Base-by-base conservation (phyloP, 1,140 invertebrate genomes). In the Pogonus chalceus region DNA sequence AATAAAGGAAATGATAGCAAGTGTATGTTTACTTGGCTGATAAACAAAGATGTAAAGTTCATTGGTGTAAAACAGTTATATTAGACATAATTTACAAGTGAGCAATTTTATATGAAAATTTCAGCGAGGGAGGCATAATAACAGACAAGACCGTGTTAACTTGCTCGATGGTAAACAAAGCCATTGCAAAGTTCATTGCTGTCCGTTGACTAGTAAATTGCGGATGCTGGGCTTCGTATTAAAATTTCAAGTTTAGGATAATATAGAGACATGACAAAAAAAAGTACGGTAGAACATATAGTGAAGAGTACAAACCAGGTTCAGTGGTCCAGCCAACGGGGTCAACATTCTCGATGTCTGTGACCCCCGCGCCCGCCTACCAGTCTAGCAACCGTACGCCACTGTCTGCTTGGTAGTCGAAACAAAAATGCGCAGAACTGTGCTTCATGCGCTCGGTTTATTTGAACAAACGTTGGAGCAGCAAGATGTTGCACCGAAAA, bases 401-500 rank as follows among this genome's bases (percentile, higher is more conserved):
- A 43, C 37, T 43, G 37, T 12, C 37, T 43, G 18, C 9, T 16
- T 43, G 37, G 37, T 16, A 16, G 9, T 43, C 37, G 37, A 43
- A 43, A 43, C 37, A 43, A 43, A 43, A 43, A 43, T 43, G 37
- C 37, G 37, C 37, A 43, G 37, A 43, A 43, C 37, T 3, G 26
- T 31, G 26, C 14, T 31, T 31, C 26, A 14, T 31, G n/a, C 26
- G 26, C 26, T 7, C 26, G 4, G n/a, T 31, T 7, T 31, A 31
- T 31, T 31, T 31, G 26, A 31, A 31, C 26, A 14, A 31, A 31
- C 26, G 26, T 31, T 14, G 4, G 26, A 31, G 26, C 14, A 31
- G 7, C 26, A 14, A 31, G 4, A 31, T 31, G 26, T 31, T 31
- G 26, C 26, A 31, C 26, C 26, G 26, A 31, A 14, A 31, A 31